Evolutionary conservation across 2,888 invertebrate genomes (phyloP).

Genomic region (Sesia apiformis): DNA sequence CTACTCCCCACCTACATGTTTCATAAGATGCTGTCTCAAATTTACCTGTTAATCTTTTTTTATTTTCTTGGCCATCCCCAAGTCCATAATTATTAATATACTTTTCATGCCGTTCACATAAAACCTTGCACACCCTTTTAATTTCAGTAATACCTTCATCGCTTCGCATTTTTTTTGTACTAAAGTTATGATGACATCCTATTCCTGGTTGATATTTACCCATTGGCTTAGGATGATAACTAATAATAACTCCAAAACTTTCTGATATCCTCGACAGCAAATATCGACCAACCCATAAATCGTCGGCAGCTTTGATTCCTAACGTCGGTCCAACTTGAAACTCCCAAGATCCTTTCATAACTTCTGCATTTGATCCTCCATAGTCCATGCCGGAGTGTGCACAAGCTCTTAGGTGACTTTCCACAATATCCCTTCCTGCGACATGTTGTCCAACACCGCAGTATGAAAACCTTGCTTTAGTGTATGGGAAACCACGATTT

Average conservation of each 20-base stretch:
- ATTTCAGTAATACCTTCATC: conserved; percentile 83
- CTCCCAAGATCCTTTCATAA: conserved; percentile 97
- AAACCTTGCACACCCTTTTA: conserved; percentile 89
- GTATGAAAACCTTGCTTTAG: conserved; percentile 88
- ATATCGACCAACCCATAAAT: conserved; percentile 90
- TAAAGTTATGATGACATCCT: conserved; percentile 93
- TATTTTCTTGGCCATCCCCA: conserved; percentile 94
- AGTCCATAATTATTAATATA: conserved; percentile 93
- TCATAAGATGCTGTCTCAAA: conserved; percentile 97
- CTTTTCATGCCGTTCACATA: conserved; percentile 58
- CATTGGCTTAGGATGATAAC: conserved; percentile 82
- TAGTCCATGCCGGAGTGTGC: conserved; percentile 94
- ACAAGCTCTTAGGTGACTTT: conserved; percentile 88
- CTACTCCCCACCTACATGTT: conserved; percentile 89
- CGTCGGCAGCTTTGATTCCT: conserved; percentile 88
- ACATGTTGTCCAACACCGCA: conserved; percentile 96
- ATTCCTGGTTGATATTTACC: conserved; percentile 90
- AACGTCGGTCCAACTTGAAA: conserved; percentile 93
- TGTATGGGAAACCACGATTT: conserved; percentile 85
- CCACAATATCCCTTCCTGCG: conserved; percentile 94
- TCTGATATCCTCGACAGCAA: conserved; percentile 88
- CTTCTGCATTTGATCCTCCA: conserved; percentile 97
- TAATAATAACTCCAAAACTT: conserved; percentile 84
- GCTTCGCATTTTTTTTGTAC: conserved; percentile 87
- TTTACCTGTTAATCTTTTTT: conserved; percentile 91